Evolutionary conservation across 2,888 invertebrate genomes (phyloP).

Genomic region (Melanophora roralis): DNA sequence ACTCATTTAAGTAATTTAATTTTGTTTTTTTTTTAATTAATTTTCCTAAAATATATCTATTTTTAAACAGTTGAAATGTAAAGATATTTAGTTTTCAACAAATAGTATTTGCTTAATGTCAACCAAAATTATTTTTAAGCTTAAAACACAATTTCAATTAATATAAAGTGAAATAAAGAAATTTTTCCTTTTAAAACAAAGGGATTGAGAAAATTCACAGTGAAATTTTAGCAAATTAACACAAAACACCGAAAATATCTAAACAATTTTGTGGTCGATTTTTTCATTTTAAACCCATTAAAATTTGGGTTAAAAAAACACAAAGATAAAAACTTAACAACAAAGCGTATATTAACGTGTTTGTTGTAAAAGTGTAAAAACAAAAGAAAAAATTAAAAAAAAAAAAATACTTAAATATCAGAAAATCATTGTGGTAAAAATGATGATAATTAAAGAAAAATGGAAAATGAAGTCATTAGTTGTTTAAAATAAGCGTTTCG

Average conservation of each 20-base stretch:
- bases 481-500: too few species aligned
- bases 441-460: constrained; percentile 9
- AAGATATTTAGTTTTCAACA: too few species aligned
- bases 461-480: constrained; percentile 1
- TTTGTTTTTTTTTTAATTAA: constrained; percentile 12
- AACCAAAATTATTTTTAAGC: constrained; percentile 17
- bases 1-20: constrained; percentile 53
- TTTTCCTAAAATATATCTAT: neutral
- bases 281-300: constrained; percentile 27
- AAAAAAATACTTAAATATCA: neutral
- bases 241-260: neutral
- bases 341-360: neutral
- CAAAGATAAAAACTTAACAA: neutral
- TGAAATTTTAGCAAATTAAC: constrained; percentile 7
- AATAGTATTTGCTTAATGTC: constrained; percentile 17
- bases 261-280: constrained; percentile 17
- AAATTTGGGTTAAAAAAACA: constrained; percentile 28
- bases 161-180: neutral
- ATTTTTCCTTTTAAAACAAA: neutral
- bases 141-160: constrained; percentile 5
- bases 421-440: constrained; percentile 1
- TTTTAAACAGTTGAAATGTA: neutral
- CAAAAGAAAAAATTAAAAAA: neutral
- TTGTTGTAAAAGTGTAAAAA: constrained; percentile 4
- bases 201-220: neutral